Base-by-base conservation (phyloP, 1,140 invertebrate species). In the Phymorhynchus buccinoides region DNA sequence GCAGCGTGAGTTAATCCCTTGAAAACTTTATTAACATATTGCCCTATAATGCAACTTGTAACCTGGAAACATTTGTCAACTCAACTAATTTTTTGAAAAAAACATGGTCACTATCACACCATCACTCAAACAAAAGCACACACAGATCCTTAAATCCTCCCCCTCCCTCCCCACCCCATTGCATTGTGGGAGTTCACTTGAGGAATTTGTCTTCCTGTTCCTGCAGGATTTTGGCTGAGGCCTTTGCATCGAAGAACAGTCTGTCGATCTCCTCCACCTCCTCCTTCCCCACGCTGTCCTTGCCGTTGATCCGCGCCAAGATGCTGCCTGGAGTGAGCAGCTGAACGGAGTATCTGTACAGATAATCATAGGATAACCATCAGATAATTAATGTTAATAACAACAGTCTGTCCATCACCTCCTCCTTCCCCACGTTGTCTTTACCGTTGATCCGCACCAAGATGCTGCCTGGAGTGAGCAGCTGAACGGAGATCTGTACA, bases 231-330 rank as follows among this genome's bases (percentile, higher is more conserved):
- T 97, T 97, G 0, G 98, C 97, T 0, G 98, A 99, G 37, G 97
- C 96, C 94, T 99, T 99, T 30, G 98, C 98, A 94, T 99, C 98
- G 68, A 98, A 95, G 94, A 99, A 99, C 0, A 99, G 94, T 56
- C 95, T 94, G 86, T 95, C 95, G 12, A 97, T 96, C 94, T 99
- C 97, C 75, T 96, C 94, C 37, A 99, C 94, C 92, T 99, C 93
- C 56, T 93, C 92, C 42, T 88, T 88, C 37, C 86, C 86, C 56
- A 99, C 97, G 80, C 94, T 94, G n/a, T 95, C 94, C 88, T 97
- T 95, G 35, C 97, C 98, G 92, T 98, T 98, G 44, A 98, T 96
- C 93, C 97, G 97, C 1, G 97, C 96, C 44, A 98, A 95, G 42
- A 99, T 94, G 85, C 96, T 95, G 1, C 97, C 96, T 1, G 99